Evolutionary conservation across 2,797 vertebrate species (phyloP).

Genomic region (Clamator glandarius): DNA sequence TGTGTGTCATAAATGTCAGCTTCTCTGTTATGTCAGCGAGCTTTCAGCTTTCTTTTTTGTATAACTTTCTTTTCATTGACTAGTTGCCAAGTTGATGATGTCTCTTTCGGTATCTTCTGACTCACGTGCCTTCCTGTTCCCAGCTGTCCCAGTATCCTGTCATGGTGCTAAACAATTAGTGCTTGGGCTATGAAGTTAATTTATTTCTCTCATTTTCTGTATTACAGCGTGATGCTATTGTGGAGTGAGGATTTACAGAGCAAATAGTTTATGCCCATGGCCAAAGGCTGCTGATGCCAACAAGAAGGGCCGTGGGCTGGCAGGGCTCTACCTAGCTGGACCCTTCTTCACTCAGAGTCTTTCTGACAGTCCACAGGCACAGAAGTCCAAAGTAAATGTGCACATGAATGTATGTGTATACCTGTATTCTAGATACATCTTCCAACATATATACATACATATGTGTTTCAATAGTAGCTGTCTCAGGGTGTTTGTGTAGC

Average conservation of each 20-base stretch:
- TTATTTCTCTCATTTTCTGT: not conserved
- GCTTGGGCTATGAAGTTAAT: not conserved
- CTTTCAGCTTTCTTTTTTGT: not conserved
- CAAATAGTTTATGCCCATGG: not conserved
- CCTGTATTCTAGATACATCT: not conserved
- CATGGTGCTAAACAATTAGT: not conserved
- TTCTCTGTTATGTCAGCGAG: not conserved
- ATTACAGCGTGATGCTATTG: not conserved
- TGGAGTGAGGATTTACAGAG: not conserved
- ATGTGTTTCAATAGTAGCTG: not conserved
- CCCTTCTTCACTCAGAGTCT: rapidly evolving
- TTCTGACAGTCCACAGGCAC: not conserved
- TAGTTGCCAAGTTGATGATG: not conserved
- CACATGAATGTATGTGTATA: not conserved
- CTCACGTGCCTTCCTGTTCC: not conserved
- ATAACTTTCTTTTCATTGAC: not conserved
- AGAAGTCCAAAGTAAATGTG: not conserved
- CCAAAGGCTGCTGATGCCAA: not conserved
- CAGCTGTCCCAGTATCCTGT: not conserved
- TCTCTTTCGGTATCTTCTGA: not conserved
- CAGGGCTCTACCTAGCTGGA: not conserved
- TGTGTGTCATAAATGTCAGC: not conserved
- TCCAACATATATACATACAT: not conserved
- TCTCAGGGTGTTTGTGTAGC: not conserved
- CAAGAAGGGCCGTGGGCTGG: not conserved